Conservation (phyloP, 2,797 vertebrate species). For the Podargus strigoides region DNA sequence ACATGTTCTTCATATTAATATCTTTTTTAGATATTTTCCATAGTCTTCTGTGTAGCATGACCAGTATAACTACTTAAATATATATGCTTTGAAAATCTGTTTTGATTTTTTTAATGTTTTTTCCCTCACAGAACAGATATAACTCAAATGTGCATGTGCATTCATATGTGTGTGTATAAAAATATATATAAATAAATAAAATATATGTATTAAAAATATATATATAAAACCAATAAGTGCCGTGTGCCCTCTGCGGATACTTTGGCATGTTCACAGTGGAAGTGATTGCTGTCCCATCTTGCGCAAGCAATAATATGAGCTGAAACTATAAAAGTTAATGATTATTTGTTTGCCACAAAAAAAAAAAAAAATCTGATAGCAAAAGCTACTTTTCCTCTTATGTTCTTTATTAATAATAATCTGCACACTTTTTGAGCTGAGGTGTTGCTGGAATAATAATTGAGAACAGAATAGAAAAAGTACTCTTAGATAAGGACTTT, state of each 20-base stretch:
- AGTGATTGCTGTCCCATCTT: neutral
- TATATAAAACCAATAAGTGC: neutral
- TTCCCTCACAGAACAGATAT: neutral
- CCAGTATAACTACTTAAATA: neutral
- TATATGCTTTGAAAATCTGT: neutral
- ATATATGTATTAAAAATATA: neutral
- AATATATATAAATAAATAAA: neutral
- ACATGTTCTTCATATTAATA: neutral
- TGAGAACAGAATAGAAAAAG: neutral
- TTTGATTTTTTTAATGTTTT: neutral
- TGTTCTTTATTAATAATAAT: neutral
- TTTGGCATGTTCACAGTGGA: neutral
- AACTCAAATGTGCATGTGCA: neutral
- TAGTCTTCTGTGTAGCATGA: neutral
- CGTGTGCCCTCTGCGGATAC: neutral
- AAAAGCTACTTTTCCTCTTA: neutral
- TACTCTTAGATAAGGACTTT: neutral
- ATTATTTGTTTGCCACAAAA: neutral
- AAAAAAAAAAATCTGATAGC: neutral
- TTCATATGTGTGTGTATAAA: neutral
- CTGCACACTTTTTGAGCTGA: neutral
- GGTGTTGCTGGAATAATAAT: neutral
- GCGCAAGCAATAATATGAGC: neutral
- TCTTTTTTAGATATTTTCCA: neutral
- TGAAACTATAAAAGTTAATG: conserved; percentile 19